phyloP scores from a whole-genome alignment of 2,113 vertebrate genomes.

The Cygnus atratus region DNA sequence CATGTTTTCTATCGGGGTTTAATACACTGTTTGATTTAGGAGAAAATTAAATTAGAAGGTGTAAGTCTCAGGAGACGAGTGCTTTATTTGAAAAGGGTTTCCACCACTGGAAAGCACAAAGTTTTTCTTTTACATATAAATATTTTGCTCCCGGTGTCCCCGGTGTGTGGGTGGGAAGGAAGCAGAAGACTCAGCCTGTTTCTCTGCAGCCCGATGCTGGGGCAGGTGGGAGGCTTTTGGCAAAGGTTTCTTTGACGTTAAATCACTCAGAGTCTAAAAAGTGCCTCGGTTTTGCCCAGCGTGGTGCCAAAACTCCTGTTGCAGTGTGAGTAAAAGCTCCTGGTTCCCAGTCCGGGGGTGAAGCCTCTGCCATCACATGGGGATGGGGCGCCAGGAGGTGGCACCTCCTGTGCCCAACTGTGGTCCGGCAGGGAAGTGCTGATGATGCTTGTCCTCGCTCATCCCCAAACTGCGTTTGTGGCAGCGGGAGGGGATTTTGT shows the following conservation, averaged over 20 bases:
- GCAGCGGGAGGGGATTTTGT: neutral
- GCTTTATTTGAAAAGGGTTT: constrained; percentile 39
- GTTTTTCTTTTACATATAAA: constrained; percentile 12
- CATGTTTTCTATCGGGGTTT: constrained; percentile 66
- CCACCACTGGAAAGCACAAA: constrained; percentile 8
- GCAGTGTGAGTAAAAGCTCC: neutral
- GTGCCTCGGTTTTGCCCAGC: neutral
- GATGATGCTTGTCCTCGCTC: neutral
- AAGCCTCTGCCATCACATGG: neutral
- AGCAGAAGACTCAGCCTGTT: neutral
- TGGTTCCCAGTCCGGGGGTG: neutral
- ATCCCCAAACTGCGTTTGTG: neutral
- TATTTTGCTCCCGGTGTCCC: neutral
- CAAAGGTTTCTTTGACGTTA: neutral
- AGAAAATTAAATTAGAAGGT: constrained; percentile 58
- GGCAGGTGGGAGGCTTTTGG: neutral
- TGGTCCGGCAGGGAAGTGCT: neutral
- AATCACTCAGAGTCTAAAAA: neutral
- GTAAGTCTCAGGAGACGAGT: neutral
- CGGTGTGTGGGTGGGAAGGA: neutral
- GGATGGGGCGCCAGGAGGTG: neutral
- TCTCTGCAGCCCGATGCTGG: neutral
- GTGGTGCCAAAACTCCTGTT: neutral
- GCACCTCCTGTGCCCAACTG: neutral
- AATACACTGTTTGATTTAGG: constrained; percentile 69